Base-by-base conservation (phyloP, 2,888 invertebrate genomes). In the Thecocarcelia acutangulata region DNA sequence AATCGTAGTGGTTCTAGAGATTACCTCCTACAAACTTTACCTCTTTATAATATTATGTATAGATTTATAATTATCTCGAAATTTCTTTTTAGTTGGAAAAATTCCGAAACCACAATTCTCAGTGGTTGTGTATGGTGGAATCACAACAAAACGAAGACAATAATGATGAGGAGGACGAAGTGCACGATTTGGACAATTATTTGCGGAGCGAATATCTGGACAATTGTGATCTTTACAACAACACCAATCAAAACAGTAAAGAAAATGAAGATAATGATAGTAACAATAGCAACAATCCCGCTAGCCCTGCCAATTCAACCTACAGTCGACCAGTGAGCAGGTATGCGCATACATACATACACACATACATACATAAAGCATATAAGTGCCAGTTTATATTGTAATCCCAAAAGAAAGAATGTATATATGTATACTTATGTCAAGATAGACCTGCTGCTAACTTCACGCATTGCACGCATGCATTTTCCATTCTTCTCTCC, bases 121-220 rank as follows among this genome's bases (percentile, higher is more conserved):
- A 99, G 89, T 99, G 99, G 99, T 92, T 99, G 85, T 97, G 97
- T 87, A 98, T 98, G 95, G 97, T 99, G 46, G 97, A 98, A 91
- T 92, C 92, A 79, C 93, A 93, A 83, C 92, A 92, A 75, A 90
- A 89, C 78, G 92, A 91, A 66, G 92, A 92, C 85, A 92, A 92
- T 77, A 88, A 88, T 12, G 91, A 92, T 56, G 93, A 87, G 44
- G 90, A 89, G 40, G 90, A 90, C 13, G 90, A 90, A 46, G 94
- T 94, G 85, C 93, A 93, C 83, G 94, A 94, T 87, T 90, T 95
- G 85, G 95, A 95, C 78, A 94, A 95, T 1, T 95, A 95, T 91
- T 92, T 95, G 84, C 94, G 94, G 86, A 94, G 94, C 13, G 95
- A 95, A 87, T 94, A 94, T 87, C 92, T 95, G 66, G 92, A 92